A percentile compares a stretch with the other conserved stretches of the same genome.
These are phyloP conservation scores for Laticauda laticaudata DNA, from an alignment of 2,113 vertebrate genomes.

Conservation along the genomic window DNA sequence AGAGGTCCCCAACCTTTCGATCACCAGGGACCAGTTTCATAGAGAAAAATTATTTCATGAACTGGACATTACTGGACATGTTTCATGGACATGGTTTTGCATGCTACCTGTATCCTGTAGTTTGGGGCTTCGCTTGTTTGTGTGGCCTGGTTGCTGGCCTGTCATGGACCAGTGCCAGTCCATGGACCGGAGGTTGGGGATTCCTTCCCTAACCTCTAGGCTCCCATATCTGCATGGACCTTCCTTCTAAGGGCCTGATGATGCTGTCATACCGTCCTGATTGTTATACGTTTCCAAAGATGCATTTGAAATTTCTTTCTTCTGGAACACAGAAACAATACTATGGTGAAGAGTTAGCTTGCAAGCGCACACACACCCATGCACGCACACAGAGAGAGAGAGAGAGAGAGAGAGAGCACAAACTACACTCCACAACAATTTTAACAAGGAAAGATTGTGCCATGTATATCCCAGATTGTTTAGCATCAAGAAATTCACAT, in stretches of 20 bases:
- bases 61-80: no score
- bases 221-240: not conserved
- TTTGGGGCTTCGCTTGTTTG: no score
- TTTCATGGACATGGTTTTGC: no score
- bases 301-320: not conserved
- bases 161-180: no score
- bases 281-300: not conserved
- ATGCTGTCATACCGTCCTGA: not conserved
- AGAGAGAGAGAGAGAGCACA: no score
- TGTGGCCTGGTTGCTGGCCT: no score
- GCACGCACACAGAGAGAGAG: not conserved
- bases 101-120: no score
- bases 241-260: not conserved
- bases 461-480: not conserved
- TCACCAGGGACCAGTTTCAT: no score
- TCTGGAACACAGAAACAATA: not conserved
- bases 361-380: no score
- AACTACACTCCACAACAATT: not conserved
- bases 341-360: not conserved
- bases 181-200: no score
- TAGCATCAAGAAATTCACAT: not conserved
- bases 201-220: not conserved
- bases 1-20: no score
- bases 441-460: not conserved
- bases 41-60: no score